These are phyloP conservation scores for Portevinia maculata DNA, from an alignment of 2,888 invertebrate genomes.

Conservation along the genomic window DNA sequence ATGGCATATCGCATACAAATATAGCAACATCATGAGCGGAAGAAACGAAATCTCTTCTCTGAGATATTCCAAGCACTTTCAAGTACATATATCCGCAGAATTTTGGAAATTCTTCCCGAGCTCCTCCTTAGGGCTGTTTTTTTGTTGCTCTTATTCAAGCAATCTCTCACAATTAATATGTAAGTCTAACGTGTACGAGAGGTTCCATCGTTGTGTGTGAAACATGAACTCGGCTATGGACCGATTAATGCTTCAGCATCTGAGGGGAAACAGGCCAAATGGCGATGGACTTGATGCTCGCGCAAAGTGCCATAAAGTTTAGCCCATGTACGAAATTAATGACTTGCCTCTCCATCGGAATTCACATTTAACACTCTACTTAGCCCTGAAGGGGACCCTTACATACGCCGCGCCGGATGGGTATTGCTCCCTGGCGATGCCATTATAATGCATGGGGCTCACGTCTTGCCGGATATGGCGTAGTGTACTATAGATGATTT, in stretches of 20 bases:
- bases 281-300: conserved; percentile 55
- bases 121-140: conserved; percentile 22
- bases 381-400: conserved; percentile 38
- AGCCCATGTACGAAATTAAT: conserved; percentile 69
- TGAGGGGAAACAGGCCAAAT: conserved; percentile 36
- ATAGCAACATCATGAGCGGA: conserved; percentile 22
- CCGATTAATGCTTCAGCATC: conserved; percentile 36
- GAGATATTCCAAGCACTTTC: conserved; percentile 36
- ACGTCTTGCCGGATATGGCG: conserved; percentile 54
- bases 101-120: conserved; percentile 38
- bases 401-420: conserved; percentile 10
- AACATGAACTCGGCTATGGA: conserved; percentile 37
- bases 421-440: conserved; percentile 18
- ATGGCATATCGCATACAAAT: conserved; percentile 32
- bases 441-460: conserved; percentile 58
- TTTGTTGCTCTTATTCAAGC: conserved; percentile 35
- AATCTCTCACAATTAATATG: conserved; percentile 66
- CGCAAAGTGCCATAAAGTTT: conserved; percentile 52
- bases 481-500: conserved; percentile 55
- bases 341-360: conserved; percentile 69
- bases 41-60: conserved; percentile 42
- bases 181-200: conserved; percentile 30
- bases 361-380: conserved; percentile 70
- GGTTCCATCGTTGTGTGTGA: conserved; percentile 24
- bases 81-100: conserved; percentile 31